These are phyloP conservation scores for Upupa epops DNA, from an alignment of 2,113 vertebrate species.

Conservation along the genomic window DNA sequence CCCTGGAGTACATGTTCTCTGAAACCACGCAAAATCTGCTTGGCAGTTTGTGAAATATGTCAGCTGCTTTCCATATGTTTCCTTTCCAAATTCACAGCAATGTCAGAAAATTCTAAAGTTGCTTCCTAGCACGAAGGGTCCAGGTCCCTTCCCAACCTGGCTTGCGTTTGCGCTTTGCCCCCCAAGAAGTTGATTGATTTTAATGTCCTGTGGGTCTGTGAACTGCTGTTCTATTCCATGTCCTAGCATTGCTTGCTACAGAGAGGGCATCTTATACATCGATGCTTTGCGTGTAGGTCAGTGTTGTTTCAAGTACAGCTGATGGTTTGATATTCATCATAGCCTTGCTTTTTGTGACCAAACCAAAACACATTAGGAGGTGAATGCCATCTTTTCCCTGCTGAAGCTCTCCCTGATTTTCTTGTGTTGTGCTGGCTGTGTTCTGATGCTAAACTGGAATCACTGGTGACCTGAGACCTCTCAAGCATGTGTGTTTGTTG, in stretches of 20 bases:
- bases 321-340: neutral
- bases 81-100: neutral
- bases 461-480: neutral
- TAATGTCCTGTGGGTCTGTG: neutral
- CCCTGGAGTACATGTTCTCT: neutral
- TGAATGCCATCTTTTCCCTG: neutral
- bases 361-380: neutral
- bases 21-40: constrained; percentile 39
- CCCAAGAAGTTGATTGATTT: neutral
- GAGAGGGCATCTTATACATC: neutral
- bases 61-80: constrained; percentile 52
- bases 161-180: neutral
- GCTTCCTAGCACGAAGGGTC: neutral
- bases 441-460: neutral
- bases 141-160: neutral
- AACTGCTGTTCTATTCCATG: neutral
- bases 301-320: neutral
- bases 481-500: neutral
- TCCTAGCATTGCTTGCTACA: neutral
- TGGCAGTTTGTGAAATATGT: constrained; percentile 51
- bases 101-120: constrained; percentile 10
- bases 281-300: neutral
- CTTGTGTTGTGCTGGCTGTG: neutral
- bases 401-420: neutral
- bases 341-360: neutral